Conservation (phyloP, 2,888 invertebrate genomes). For the Mythimna loreyi region DNA sequence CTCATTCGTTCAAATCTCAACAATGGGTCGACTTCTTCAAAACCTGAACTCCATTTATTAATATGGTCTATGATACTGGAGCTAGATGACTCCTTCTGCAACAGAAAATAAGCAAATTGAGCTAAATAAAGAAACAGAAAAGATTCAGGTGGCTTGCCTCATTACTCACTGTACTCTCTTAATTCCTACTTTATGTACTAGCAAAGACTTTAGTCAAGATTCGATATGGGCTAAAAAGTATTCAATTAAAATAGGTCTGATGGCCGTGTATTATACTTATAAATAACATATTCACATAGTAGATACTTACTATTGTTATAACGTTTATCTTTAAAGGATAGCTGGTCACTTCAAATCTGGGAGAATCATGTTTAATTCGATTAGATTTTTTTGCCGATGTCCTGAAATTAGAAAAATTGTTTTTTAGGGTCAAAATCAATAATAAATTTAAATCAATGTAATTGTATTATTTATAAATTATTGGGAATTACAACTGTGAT, state of each 20-base stretch:
- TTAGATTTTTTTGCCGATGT: conserved; percentile 63
- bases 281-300: no score
- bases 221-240: no score
- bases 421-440: not conserved
- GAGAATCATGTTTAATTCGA: conserved; percentile 64
- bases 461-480: not conserved
- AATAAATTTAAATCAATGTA: no score
- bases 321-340: conserved; percentile 82
- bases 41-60: conserved; percentile 85
- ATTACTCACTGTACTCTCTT: not conserved
- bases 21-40: conserved; percentile 86
- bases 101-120: conserved; percentile 46
- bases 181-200: not conserved
- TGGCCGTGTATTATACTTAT: not conserved
- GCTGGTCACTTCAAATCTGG: conserved; percentile 81
- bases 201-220: not conserved
- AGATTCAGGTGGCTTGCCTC: not conserved
- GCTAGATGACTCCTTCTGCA: conserved; percentile 77
- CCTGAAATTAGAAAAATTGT: conserved; percentile 70
- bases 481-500: not conserved
- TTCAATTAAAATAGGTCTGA: not conserved
- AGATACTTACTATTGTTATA: conserved; percentile 73
- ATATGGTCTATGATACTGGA: conserved; percentile 82
- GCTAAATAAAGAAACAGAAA: conserved; percentile 1
- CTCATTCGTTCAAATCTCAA: conserved; percentile 85